phyloP scores from a whole-genome alignment of 2,797 vertebrate genomes.

The Gymnothorax reevesii region DNA sequence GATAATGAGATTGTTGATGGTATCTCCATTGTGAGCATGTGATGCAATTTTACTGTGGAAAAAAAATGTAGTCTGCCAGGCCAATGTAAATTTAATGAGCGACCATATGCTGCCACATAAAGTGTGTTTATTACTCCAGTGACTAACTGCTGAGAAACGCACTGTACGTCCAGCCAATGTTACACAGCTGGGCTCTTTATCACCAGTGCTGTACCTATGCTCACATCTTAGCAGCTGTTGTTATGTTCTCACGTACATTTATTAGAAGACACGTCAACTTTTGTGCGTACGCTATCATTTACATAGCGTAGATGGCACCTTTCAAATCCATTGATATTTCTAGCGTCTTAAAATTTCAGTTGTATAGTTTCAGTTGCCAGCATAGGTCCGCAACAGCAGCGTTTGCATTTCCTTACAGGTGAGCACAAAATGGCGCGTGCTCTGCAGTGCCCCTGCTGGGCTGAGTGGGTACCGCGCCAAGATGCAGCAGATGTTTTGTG shows the following conservation, averaged over 20 bases:
- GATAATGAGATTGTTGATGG: background rate
- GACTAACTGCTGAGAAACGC: background rate
- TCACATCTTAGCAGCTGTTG: too few relatives aligned
- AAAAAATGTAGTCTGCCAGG: background rate
- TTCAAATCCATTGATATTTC: too few relatives aligned
- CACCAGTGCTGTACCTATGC: background rate
- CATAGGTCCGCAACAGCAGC: too few relatives aligned
- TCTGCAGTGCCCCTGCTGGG: background rate
- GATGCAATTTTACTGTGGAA: background rate
- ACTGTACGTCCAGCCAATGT: background rate
- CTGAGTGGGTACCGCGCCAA: background rate
- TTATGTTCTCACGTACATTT: too few relatives aligned
- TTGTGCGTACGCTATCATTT: too few relatives aligned
- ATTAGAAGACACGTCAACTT: too few relatives aligned
- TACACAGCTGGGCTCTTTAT: background rate
- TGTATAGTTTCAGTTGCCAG: too few relatives aligned
- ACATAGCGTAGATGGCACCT: too few relatives aligned
- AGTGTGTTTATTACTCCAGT: background rate
- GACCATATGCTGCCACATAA: background rate
- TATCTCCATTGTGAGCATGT: background rate
- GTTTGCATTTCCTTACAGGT: background rate
- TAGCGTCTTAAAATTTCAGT: too few relatives aligned
- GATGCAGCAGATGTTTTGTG: background rate
- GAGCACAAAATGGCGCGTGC: background rate
- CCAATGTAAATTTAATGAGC: background rate